phyloP scores from a whole-genome alignment of 2,888 invertebrate species.

The Cataglyphis altisquamis region DNA sequence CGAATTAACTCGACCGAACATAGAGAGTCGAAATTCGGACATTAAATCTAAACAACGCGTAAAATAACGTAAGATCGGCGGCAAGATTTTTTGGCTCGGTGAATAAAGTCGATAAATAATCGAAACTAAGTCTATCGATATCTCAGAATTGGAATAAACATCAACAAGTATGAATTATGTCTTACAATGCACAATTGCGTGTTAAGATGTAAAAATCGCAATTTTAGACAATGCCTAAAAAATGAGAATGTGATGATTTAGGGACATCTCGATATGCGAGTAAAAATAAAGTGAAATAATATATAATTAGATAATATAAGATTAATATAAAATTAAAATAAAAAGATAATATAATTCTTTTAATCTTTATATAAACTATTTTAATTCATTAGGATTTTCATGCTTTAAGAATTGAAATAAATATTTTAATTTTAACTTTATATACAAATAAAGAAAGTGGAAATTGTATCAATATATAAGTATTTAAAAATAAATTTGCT shows the following conservation, averaged over 20 bases:
- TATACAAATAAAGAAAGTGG: not conserved
- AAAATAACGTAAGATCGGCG: not conserved
- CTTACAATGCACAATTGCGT: not conserved
- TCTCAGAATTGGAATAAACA: not conserved
- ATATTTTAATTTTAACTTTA: not conserved
- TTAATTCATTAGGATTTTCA: not conserved
- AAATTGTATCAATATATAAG: not conserved
- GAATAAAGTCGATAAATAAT: not conserved
- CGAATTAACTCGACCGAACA: constrained; percentile 42
- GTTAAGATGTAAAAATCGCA: not conserved
- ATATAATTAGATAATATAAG: no score
- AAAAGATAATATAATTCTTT: not conserved
- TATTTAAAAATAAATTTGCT: not conserved
- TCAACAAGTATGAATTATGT: no score
- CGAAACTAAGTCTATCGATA: not conserved
- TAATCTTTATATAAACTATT: not conserved
- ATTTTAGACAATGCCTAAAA: not conserved
- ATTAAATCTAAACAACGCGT: not conserved
- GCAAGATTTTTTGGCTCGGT: not conserved
- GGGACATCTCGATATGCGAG: not conserved
- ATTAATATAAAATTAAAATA: no score
- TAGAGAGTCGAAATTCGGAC: constrained; percentile 5
- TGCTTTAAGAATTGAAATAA: not conserved
- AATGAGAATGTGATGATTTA: not conserved
- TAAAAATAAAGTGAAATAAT: no score